Base-by-base conservation (phyloP, 1,140 invertebrate species). In the Camponotus pennsylvanicus region DNA sequence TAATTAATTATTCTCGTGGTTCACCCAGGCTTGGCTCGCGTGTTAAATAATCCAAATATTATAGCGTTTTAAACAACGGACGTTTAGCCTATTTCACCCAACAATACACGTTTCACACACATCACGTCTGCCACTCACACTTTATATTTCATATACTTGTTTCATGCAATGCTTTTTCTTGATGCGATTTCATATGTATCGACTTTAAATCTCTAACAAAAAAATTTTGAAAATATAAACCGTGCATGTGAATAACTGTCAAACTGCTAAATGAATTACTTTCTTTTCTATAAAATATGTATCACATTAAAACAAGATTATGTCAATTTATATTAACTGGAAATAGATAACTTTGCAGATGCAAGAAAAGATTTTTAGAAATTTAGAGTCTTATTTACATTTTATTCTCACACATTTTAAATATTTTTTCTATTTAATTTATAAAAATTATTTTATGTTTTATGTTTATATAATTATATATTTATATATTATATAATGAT, bases 31-130 rank as follows among this genome's bases (percentile, higher is more conserved):
- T 42, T 55, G 27, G 49, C 21, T 15, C 4, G 52, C 69, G 79
- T 83, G 79, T 13, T 83, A 83, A 83, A 83, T 83, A 83, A 83
- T 83, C 79, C 67, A 83, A 83, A 75, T 83, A 49, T 75, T 83
- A 49, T 18, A 73, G 27, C 18, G 27, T 42, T 83, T 75, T 73
- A 15, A 13, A 75, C 55, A 45, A 63, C 40, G 7, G 45, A 18
- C 69, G 37, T 83, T 75, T 63, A 61, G 52, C 40, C 40, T 82
- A 42, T 61, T 27, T 61, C 55, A 18, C 73, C 8, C 37, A 32
- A n/a, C 18, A 11, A 18, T 40, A 69, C 32, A 34, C 40, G 27
- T 83, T 83, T 75, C 45, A 61, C 27, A n/a, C 8, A 45, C 42
- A 9, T 49, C 69, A 40, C 40, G 69, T 75, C 61, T 73, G 78